These are phyloP conservation scores for Teleogryllus occipitalis DNA, from an alignment of 1,140 invertebrate genomes.

Conservation along the genomic window DNA sequence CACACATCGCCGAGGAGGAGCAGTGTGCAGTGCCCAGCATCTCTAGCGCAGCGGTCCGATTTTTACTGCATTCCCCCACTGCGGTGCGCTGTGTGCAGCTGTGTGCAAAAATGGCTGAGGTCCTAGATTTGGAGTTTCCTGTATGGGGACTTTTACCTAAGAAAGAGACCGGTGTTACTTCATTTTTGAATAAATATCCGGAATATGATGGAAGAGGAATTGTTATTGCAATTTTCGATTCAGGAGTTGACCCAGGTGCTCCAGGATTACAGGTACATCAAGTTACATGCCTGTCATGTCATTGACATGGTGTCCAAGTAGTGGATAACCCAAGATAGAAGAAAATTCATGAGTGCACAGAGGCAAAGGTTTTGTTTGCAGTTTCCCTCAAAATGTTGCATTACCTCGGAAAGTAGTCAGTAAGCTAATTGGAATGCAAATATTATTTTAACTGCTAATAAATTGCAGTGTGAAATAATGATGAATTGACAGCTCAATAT, in stretches of 20 bases:
- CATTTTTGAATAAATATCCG: constrained; percentile 85
- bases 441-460: not conserved
- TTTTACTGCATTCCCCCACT: not conserved
- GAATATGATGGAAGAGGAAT: constrained; percentile 86
- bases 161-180: constrained; percentile 84
- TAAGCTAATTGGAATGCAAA: too few species aligned
- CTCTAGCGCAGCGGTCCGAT: not conserved
- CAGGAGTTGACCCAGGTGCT: constrained; percentile 93
- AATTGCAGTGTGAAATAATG: constrained; percentile 5
- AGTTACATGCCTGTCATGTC: constrained; percentile 5
- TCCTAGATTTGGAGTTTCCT: constrained; percentile 65
- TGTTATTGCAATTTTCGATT: constrained; percentile 92
- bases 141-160: constrained; percentile 81
- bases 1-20: not conserved
- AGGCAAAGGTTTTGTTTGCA: too few species aligned
- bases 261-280: constrained; percentile 78
- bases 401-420: too few species aligned
- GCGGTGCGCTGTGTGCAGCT: not conserved
- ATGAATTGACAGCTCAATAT: not conserved
- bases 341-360: too few species aligned
- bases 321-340: too few species aligned
- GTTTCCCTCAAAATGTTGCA: too few species aligned
- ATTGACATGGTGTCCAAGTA: not conserved
- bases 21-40: not conserved
- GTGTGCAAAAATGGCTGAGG: constrained; percentile 16